Evolutionary conservation across 2,888 invertebrate genomes (phyloP).

Genomic region (Patella ulyssiponensis): DNA sequence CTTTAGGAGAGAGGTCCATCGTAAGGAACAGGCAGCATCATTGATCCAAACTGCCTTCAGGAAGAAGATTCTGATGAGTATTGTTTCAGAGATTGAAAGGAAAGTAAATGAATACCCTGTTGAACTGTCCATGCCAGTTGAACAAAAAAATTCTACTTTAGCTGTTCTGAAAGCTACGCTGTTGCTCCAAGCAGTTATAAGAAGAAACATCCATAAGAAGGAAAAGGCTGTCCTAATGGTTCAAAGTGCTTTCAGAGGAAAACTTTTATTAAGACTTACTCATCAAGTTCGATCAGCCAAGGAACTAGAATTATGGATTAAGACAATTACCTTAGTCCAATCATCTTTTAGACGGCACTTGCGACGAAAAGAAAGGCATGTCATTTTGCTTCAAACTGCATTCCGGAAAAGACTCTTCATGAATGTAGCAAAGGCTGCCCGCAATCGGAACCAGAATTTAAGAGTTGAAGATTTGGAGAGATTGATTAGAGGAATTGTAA

Average conservation of each 20-base stretch:
- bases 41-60: neutral
- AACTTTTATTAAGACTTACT: neutral
- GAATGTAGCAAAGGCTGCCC: neutral
- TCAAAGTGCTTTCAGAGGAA: slow-evolving; percentile 3
- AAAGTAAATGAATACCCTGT: neutral
- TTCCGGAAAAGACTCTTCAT: neutral
- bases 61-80: neutral
- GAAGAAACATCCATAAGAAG: neutral
- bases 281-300: neutral
- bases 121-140: no score
- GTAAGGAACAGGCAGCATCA: neutral
- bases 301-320: neutral
- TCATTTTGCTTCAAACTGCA: slow-evolving; percentile 3
- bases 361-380: neutral
- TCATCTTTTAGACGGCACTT: neutral
- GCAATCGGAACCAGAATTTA: neutral
- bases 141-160: neutral
- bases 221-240: slow-evolving; percentile 6
- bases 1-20: neutral
- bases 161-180: neutral
- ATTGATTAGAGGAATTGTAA: neutral
- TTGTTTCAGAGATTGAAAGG: neutral
- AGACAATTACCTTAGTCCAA: neutral
- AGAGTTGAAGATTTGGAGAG: neutral
- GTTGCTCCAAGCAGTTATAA: neutral